Base-by-base conservation (phyloP, 2,797 vertebrate species). In the Delichon dasypus region DNA sequence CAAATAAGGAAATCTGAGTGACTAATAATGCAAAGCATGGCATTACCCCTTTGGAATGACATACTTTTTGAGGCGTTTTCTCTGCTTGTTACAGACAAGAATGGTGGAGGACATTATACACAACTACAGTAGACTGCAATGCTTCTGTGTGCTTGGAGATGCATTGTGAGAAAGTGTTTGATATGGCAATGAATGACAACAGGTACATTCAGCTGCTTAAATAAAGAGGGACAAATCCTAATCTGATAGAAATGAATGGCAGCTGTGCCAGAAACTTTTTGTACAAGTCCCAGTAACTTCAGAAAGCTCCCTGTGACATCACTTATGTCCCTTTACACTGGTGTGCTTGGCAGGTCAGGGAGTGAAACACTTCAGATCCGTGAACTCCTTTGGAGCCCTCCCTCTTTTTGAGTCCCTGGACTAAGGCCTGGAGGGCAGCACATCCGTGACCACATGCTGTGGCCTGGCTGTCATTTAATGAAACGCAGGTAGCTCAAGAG, bases 401-500 rank as follows among this genome's bases (percentile, higher is more conserved):
- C 38, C n/a, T 91, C 34, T n/a, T 30, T 70, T 5, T 64, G 36
- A 25, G 42, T 13, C 29, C 47, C 36, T 68, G 44, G 48, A 34
- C 62, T 20, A 36, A 60, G 34, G 44, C 40, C 34, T 36, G 26
- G 26, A 10, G 26, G 60, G 74, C 16, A 82, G 64, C 42, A 70
- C 2, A 2, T 36, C 48, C 0, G 0, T 7, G 32, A 71, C 61
- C 61, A 85, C 42, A 61, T 26, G 34, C 34, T 53, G 29, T 20
- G 53, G 36, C 55, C 38, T 76, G 45, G 15, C 29, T 76, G 40
- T 45, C 62, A 21, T 38, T 70, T 45, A 20, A 3, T 83, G 74
- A 61, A 90, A 65, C 0, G 0, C 53, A 72, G 29, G 71, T 45
- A 85, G 58, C 54, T 66, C 48, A 76, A 81, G 14, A 20, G 34